A percentile compares a stretch with the other conserved stretches of the same genome.
Conservation (phyloP, 2,113 vertebrate genomes). For the Caranx melampygus region DNA sequence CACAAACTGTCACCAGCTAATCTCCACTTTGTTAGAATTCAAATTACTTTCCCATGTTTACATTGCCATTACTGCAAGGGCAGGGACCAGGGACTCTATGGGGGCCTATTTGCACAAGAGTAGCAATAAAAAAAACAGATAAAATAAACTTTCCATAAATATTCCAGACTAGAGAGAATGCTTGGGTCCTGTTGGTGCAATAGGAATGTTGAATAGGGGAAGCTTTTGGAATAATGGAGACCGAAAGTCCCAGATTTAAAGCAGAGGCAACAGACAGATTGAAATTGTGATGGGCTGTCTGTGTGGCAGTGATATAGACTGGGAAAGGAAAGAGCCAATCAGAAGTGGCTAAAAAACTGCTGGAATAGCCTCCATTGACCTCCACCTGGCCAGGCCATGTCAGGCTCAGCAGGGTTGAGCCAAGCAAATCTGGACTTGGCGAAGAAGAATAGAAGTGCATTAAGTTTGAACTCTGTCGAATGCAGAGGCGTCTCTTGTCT, state of each 20-base stretch:
- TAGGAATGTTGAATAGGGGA: slow-evolving; percentile 72
- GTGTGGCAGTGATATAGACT: slow-evolving; percentile 29
- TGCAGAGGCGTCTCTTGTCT: slow-evolving; percentile 89
- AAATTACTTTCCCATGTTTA: slow-evolving; percentile 88
- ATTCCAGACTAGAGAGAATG: slow-evolving; percentile 77
- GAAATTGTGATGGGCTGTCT: slow-evolving; percentile 52
- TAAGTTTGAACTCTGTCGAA: slow-evolving; percentile 92
- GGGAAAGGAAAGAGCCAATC: slow-evolving; percentile 38
- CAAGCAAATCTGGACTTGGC: slow-evolving; percentile 66
- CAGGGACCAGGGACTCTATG: slow-evolving; percentile 76
- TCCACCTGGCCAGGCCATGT: slow-evolving; percentile 49
- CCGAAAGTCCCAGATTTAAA: slow-evolving; percentile 54
- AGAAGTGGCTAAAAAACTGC: slow-evolving; percentile 22
- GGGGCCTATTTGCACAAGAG: slow-evolving; percentile 81
- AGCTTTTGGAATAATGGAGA: slow-evolving; percentile 67
- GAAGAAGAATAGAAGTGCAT: slow-evolving; percentile 82
- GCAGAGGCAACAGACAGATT: slow-evolving; percentile 54
- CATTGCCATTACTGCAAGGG: slow-evolving; percentile 84
- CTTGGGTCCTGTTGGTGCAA: slow-evolving; percentile 69
- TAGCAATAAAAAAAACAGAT: slow-evolving; percentile 81
- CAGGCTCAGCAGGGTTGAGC: slow-evolving; percentile 33
- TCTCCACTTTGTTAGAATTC: slow-evolving; percentile 89
- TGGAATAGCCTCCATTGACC: slow-evolving; percentile 47
- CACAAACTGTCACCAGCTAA: slow-evolving; percentile 86
- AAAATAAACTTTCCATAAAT: slow-evolving; percentile 83